These are phyloP conservation scores for Notarius quadriscutis DNA, from an alignment of 2,113 vertebrate genomes.

Conservation along the genomic window DNA sequence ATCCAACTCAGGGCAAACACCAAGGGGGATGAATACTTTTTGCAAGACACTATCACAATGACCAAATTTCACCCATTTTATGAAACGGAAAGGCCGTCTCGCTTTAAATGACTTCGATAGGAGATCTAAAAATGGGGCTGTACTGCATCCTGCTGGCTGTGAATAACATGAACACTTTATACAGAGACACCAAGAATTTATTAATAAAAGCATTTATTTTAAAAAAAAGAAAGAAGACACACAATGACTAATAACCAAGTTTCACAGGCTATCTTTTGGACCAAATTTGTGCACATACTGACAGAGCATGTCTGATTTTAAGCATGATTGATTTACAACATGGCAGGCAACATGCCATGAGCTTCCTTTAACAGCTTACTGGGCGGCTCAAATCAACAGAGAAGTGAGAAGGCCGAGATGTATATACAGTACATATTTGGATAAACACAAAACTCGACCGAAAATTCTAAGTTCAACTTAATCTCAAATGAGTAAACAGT, in stretches of 20 bases:
- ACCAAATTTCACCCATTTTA: too few relatives aligned
- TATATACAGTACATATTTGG: neutral
- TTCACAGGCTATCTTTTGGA: neutral
- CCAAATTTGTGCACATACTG: neutral
- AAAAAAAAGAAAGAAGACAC: neutral
- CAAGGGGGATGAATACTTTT: too few relatives aligned
- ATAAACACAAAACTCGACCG: neutral
- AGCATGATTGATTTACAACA: neutral
- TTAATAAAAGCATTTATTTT: neutral
- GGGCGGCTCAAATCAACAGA: neutral
- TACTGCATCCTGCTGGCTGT: constrained; percentile 15
- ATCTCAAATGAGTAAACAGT: constrained; percentile 6
- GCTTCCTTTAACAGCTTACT: neutral
- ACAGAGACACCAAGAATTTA: neutral
- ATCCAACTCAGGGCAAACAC: too few relatives aligned
- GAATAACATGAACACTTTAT: neutral
- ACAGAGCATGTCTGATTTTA: neutral
- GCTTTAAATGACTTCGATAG: neutral
- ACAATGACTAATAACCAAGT: neutral
- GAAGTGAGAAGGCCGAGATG: neutral
- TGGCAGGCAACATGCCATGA: neutral
- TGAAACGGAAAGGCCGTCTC: too few relatives aligned
- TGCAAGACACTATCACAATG: too few relatives aligned
- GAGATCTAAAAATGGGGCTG: neutral
- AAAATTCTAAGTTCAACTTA: neutral